These are phyloP conservation scores for Eutolmus rufibarbis DNA, from an alignment of 2,888 invertebrate species.

Conservation along the genomic window DNA sequence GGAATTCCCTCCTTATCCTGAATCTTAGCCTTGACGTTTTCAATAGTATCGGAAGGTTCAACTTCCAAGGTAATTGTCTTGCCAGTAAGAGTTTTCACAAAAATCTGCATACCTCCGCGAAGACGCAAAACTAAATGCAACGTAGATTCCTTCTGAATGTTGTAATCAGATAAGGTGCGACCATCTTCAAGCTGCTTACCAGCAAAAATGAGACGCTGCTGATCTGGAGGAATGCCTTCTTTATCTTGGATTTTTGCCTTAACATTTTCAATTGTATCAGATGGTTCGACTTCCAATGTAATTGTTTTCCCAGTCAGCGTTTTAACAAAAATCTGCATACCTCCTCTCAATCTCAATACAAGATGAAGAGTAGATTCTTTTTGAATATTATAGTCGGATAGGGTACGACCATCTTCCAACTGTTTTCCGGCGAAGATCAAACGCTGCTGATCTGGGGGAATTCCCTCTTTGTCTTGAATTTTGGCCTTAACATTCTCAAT, in stretches of 20 bases:
- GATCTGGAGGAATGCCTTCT: conserved; percentile 56
- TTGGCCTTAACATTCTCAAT: conserved; percentile 50
- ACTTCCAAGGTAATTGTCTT: conserved; percentile 52
- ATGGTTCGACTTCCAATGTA: conserved; percentile 54
- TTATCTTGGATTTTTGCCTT: conserved; percentile 56
- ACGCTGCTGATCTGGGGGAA: conserved; percentile 55
- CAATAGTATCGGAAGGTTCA: conserved; percentile 34
- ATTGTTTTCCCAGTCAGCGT: conserved; percentile 56
- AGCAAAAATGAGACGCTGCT: conserved; percentile 51
- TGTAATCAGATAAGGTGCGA: conserved; percentile 31
- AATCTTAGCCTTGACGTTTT: conserved; percentile 28
- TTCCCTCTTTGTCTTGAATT: conserved; percentile 55
- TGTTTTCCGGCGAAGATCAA: conserved; percentile 39
- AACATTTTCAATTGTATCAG: conserved; percentile 55
- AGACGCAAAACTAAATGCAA: conserved; percentile 45
- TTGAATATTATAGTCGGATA: no score
- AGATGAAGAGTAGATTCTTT: no score
- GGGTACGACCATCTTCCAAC: neutral
- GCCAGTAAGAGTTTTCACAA: conserved; percentile 53
- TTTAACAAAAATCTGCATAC: conserved; percentile 65
- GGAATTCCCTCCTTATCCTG: conserved; percentile 37
- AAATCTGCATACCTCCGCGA: conserved; percentile 64
- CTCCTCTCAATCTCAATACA: no score
- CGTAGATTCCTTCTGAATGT: conserved; percentile 46
- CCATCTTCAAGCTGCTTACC: conserved; percentile 29